Conservation (phyloP, 1,140 invertebrate genomes). For the Monochamus saltuarius region DNA sequence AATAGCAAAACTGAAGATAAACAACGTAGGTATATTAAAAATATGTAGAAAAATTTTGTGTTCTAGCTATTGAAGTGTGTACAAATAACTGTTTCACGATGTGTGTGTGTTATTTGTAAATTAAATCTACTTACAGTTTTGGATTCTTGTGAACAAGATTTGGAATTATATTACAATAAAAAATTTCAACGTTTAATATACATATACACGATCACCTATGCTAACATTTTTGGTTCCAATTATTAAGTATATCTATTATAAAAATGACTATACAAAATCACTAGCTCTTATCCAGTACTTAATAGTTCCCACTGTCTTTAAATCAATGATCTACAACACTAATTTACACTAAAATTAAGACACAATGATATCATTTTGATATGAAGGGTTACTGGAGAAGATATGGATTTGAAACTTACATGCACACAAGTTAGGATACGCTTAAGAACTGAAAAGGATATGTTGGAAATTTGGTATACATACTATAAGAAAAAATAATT, state of each 20-base stretch:
- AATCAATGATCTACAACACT: conserved; percentile 2
- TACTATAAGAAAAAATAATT: too few species aligned
- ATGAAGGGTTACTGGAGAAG: background rate
- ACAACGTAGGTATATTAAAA: too few species aligned
- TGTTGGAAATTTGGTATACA: background rate
- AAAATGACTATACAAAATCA: conserved; percentile 41
- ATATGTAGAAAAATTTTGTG: too few species aligned
- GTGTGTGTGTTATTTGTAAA: background rate
- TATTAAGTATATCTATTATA: conserved; percentile 30
- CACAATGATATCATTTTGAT: conserved; percentile 22
- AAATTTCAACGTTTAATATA: conserved; percentile 1
- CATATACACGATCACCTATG: conserved; percentile 15
- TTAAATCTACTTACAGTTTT: background rate
- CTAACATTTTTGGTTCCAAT: conserved; percentile 35
- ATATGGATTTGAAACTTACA: background rate
- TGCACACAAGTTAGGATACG: background rate
- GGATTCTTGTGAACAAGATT: background rate
- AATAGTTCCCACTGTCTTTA: conserved; percentile 19
- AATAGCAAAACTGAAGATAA: too few species aligned
- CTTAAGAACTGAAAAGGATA: background rate
- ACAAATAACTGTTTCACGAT: too few species aligned
- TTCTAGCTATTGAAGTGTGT: too few species aligned
- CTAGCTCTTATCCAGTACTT: conserved; percentile 36
- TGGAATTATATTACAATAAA: background rate
- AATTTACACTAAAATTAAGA: conserved; percentile 25